Evolutionary conservation across 2,797 vertebrate genomes (phyloP), one percentile per base, ranked within the genome.

Genomic region (Oreochromis mossambicus): DNA sequence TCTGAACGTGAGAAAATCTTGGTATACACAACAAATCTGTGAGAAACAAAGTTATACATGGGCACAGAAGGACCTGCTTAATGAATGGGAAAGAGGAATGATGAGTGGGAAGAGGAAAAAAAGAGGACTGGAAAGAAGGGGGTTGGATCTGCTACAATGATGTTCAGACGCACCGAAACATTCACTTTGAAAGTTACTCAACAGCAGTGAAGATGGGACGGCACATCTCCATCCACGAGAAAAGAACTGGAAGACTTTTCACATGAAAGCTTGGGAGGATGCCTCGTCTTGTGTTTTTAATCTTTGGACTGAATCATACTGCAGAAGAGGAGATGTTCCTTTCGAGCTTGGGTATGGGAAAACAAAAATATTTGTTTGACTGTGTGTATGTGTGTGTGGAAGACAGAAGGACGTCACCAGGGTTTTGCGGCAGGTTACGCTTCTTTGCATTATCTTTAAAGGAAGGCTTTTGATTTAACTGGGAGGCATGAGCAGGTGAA

Each of bases 61-160:
- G 70, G 86, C 77, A 63, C 6, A 58, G 63, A 84, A 76, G 76
- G 79, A 78, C 46, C 38, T n/a, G 80, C 77, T 17, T 84, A 80
- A 88, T 50, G 14, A 87, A 79, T 38, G 63, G 80, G 68, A 48
- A 81, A 79, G 87, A 78, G 81, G 77, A 88, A 82, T 55, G 66
- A 82, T 80, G 29, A 88, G 79, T 79, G 79, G 84, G 51, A 41
- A 76, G 79, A 89, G 90, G 88, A 92, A 12, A 86, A 63, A 92
- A 15, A 86, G 92, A 83, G 91, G 86, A 81, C 86, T 82, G 87
- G 86, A 85, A 79, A 91, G 85, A 92, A 79, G 87, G 93, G 77
- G 63, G n/a, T 26, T 82, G 91, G 92, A 87, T 78, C 87, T 52
- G 34, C 81, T 81, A 75, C 85, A 84, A 55, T 82, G 14, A 91